A percentile compares a stretch with the other conserved stretches of the same genome.
phyloP scores from a whole-genome alignment of 1,140 invertebrate genomes.

The Tetramorium parvispinum region DNA sequence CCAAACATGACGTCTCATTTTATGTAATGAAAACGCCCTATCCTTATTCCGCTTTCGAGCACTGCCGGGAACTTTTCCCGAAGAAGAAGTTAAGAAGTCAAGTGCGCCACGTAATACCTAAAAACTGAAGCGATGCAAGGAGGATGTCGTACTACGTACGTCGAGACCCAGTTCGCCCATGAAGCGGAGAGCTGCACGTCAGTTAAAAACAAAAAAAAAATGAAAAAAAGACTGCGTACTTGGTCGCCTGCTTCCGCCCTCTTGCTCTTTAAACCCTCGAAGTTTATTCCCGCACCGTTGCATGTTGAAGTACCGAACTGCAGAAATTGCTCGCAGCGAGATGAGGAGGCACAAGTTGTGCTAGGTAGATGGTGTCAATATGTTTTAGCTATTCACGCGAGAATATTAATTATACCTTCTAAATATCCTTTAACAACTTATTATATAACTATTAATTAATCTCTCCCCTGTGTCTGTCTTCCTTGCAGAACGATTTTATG shows the following conservation, averaged over 20 bases:
- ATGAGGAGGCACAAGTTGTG: constrained; percentile 12
- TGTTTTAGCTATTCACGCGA: constrained; percentile 3
- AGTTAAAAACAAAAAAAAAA: not conserved
- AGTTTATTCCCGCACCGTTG: constrained; percentile 37
- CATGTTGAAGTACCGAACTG: constrained; percentile 13
- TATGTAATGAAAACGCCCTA: constrained; percentile 35
- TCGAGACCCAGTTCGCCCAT: constrained; percentile 7
- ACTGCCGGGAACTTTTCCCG: constrained; percentile 24
- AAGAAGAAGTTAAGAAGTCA: constrained; percentile 52
- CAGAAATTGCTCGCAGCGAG: constrained; percentile 14
- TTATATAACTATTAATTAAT: constrained; percentile 14
- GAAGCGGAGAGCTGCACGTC: constrained; percentile 13
- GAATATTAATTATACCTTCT: constrained; percentile 16
- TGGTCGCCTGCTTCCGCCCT: constrained; percentile 6
- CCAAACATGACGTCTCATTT: constrained; percentile 39
- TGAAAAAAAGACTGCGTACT: constrained; percentile 17
- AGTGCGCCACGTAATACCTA: constrained; percentile 50
- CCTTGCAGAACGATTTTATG: not conserved
- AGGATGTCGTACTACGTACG: constrained; percentile 44
- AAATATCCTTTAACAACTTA: not conserved
- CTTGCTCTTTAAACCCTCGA: constrained; percentile 38
- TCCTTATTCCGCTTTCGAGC: constrained; percentile 43
- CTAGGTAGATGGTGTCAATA: not conserved
- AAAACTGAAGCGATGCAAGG: constrained; percentile 49
- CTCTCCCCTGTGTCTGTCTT: not conserved